phyloP scores from a whole-genome alignment of 2,888 invertebrate species.

The Helleia helle region DNA sequence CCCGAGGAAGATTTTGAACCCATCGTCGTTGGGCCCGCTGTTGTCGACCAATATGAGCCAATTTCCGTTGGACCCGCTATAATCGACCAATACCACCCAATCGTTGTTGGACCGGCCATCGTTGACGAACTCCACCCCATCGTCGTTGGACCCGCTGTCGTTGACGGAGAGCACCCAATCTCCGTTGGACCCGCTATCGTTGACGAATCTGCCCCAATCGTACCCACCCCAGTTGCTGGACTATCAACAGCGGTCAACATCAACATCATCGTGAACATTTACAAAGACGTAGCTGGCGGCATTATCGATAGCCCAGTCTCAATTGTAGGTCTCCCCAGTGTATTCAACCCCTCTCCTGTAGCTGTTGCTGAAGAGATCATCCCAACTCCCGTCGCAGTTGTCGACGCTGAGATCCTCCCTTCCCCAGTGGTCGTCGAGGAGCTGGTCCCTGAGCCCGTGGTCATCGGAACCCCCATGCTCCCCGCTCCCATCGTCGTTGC shows the following conservation, averaged over 20 bases:
- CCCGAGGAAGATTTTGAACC: constrained; percentile 17
- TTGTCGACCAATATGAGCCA: neutral
- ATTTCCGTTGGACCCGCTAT: constrained; percentile 14
- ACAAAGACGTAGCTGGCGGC: constrained; percentile 8
- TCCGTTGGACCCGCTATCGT: constrained; percentile 15
- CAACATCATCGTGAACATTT: constrained; percentile 21
- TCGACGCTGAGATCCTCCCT: neutral
- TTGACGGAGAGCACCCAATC: constrained; percentile 19
- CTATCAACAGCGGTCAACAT: no score
- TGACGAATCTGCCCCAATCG: constrained; percentile 17
- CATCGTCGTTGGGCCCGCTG: no score
- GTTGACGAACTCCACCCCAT: constrained; percentile 16
- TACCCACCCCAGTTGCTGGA: constrained; percentile 2
- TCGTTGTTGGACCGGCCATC: constrained; percentile 13
- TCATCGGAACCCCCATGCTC: constrained; percentile 18
- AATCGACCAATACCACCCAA: constrained; percentile 16
- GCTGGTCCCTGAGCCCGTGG: constrained; percentile 17
- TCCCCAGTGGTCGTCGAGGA: constrained; percentile 3
- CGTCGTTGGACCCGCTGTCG: constrained; percentile 18
- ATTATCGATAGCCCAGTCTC: constrained; percentile 16
- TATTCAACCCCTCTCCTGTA: constrained; percentile 17
- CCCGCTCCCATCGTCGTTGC: no score
- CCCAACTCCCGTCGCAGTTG: constrained; percentile 10
- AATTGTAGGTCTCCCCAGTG: constrained; percentile 14
- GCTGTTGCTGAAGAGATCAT: constrained; percentile 17